A percentile compares a stretch with the other conserved stretches of the same genome.
These are phyloP conservation scores for Dryocosmus kuriphilus DNA, from an alignment of 2,888 invertebrate species.

Conservation along the genomic window DNA sequence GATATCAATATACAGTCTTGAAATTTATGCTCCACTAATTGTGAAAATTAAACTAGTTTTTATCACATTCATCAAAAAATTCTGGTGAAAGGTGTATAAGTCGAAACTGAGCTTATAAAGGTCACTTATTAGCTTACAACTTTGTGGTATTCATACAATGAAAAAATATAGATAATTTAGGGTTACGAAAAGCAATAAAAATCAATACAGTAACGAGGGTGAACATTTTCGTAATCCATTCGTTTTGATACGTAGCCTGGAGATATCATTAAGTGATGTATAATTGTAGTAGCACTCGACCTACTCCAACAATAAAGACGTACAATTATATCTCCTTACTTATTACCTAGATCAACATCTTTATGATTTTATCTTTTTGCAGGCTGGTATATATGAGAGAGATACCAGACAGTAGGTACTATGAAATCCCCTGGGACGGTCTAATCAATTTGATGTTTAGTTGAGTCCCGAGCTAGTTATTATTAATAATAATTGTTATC, in stretches of 20 bases:
- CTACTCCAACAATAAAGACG: constrained; percentile 53
- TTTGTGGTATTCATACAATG: neutral
- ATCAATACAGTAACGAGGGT: constrained; percentile 49
- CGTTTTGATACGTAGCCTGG: constrained; percentile 51
- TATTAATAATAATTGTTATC: constrained; percentile 45
- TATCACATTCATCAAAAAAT: neutral
- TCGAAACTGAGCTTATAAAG: neutral
- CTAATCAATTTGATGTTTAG: constrained; percentile 47
- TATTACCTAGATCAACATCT: constrained; percentile 49
- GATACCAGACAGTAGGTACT: constrained; percentile 12
- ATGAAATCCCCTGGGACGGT: constrained; percentile 39
- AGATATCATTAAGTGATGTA: constrained; percentile 55
- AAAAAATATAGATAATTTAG: neutral
- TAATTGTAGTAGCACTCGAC: constrained; percentile 53
- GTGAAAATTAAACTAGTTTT: constrained; percentile 15
- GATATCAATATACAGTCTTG: neutral
- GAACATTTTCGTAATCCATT: constrained; percentile 54
- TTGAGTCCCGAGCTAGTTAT: constrained; percentile 50
- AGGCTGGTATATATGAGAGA: constrained; percentile 3
- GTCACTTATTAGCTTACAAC: neutral
- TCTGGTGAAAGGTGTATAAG: neutral
- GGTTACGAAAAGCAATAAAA: constrained; percentile 14
- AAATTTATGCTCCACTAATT: neutral
- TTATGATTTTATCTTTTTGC: constrained; percentile 50
- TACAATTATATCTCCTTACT: constrained; percentile 55